These are phyloP conservation scores for Leptarthrus brevirostris DNA, from an alignment of 2,888 invertebrate genomes.

Conservation along the genomic window DNA sequence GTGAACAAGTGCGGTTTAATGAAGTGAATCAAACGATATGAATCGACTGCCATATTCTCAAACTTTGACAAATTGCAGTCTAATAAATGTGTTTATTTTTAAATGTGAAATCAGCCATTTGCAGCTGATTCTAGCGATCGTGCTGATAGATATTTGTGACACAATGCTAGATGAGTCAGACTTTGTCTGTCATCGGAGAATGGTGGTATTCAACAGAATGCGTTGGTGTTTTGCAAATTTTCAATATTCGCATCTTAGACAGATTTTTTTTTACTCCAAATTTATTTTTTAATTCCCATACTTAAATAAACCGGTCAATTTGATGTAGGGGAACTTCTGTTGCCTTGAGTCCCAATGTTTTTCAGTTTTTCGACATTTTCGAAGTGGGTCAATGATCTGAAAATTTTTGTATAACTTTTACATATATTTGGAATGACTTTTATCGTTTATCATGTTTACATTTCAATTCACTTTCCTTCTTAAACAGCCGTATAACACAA, in stretches of 20 bases:
- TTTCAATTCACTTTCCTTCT: too few relatives aligned
- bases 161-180: neutral
- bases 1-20: neutral
- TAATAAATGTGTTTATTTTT: conserved; percentile 1
- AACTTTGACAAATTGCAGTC: conserved; percentile 27
- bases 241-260: conserved; percentile 15
- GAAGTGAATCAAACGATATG: neutral
- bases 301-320: too few relatives aligned
- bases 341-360: too few relatives aligned
- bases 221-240: conserved; percentile 32
- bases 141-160: neutral
- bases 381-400: too few relatives aligned
- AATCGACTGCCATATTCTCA: neutral
- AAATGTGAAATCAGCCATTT: neutral
- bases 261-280: neutral
- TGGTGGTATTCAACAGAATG: neutral
- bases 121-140: conserved; percentile 2
- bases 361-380: too few relatives aligned
- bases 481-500: too few relatives aligned
- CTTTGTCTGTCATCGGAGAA: neutral
- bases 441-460: too few relatives aligned
- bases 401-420: too few relatives aligned
- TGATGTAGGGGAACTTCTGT: too few relatives aligned
- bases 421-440: too few relatives aligned
- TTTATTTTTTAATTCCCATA: too few relatives aligned